Evolutionary conservation across 2,113 vertebrate species (phyloP).

Genomic region (Bujurquina vittata): DNA sequence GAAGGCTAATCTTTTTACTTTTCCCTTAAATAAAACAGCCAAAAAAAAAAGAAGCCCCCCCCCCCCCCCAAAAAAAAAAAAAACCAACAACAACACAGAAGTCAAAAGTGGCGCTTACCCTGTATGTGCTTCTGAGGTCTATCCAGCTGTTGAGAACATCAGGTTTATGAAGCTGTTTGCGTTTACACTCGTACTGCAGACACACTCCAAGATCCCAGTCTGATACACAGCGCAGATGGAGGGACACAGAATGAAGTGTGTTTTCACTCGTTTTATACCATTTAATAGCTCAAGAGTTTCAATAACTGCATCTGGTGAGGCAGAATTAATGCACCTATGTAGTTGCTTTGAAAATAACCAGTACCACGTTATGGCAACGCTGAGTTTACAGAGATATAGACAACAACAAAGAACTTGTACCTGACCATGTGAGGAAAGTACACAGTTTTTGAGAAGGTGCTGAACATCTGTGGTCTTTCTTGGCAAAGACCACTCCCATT

Average conservation of each 20-base stretch:
- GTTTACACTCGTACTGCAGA: slow-evolving; percentile 93
- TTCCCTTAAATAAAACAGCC: not conserved
- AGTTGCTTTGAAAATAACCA: no score
- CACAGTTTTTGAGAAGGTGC: slow-evolving; percentile 76
- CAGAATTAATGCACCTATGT: not conserved
- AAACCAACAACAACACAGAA: not conserved
- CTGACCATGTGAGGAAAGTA: slow-evolving; percentile 95
- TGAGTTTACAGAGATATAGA: not conserved
- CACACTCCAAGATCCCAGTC: slow-evolving; percentile 98
- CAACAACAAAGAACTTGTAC: slow-evolving; percentile 67
- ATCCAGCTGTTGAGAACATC: slow-evolving; percentile 92
- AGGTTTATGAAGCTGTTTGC: slow-evolving; percentile 92
- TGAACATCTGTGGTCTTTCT: slow-evolving; percentile 23
- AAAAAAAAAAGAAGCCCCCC: not conserved
- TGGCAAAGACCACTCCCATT: slow-evolving; percentile 82
- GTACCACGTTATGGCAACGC: not conserved
- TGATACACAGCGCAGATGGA: slow-evolving; percentile 61
- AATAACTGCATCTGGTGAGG: not conserved
- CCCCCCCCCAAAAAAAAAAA: no score
- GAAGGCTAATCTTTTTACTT: not conserved
- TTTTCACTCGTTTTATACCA: not conserved
- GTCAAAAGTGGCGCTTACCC: slow-evolving; percentile 74
- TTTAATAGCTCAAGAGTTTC: not conserved
- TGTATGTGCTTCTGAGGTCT: slow-evolving; percentile 92
- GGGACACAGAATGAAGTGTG: not conserved